Conservation (phyloP, 2,888 invertebrate genomes). For the Pristionchus entomophagus region DNA sequence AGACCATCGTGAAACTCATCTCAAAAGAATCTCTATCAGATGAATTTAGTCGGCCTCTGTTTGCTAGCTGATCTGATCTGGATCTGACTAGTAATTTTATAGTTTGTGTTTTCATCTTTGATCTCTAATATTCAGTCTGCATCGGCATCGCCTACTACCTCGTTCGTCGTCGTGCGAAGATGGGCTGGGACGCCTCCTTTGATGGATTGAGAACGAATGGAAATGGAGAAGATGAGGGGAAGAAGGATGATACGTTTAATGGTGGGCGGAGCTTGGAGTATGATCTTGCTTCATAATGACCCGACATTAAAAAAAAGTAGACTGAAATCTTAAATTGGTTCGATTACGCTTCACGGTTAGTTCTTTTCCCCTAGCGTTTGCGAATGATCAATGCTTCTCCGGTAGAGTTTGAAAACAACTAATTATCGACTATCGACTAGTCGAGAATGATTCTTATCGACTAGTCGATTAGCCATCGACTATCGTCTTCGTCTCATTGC, state of each 20-base stretch:
- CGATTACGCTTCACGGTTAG: too few relatives aligned
- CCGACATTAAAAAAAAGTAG: too few relatives aligned
- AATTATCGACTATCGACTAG: not conserved
- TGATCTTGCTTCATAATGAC: not conserved
- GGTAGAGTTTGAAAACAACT: too few relatives aligned
- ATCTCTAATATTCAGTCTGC: constrained; percentile 80
- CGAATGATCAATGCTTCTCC: too few relatives aligned
- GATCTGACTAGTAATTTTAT: too few relatives aligned
- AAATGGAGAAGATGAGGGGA: not conserved
- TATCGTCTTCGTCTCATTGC: too few relatives aligned
- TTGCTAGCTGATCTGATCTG: too few relatives aligned
- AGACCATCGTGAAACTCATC: too few relatives aligned
- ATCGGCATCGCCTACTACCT: constrained; percentile 93
- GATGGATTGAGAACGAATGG: constrained; percentile 81
- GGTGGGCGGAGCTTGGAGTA: not conserved
- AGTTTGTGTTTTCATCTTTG: not conserved
- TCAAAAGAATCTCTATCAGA: too few relatives aligned
- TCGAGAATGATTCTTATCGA: not conserved
- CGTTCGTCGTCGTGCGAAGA: constrained; percentile 79
- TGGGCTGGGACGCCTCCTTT: constrained; percentile 76
- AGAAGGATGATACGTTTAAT: constrained; percentile 3
- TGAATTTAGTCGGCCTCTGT: too few relatives aligned
- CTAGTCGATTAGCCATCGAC: too few relatives aligned
- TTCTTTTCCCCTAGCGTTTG: too few relatives aligned
- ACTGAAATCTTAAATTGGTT: not conserved